Evolutionary conservation across 2,888 invertebrate species (phyloP).

Genomic region (Linnaemya vulpina): DNA sequence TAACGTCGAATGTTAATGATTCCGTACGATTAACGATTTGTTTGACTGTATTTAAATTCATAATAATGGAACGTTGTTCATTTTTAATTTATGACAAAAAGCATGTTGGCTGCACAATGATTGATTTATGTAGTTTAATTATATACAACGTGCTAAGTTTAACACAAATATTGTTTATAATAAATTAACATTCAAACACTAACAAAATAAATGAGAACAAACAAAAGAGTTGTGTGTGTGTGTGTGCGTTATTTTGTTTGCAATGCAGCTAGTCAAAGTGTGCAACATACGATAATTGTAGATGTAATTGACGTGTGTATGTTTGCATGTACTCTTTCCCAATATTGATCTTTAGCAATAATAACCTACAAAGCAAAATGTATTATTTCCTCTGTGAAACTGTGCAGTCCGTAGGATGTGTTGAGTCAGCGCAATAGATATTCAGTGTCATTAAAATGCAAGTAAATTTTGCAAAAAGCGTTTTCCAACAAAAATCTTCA

Average conservation of each 20-base stretch:
- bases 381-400: background rate
- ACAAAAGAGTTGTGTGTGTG: constrained; percentile 29
- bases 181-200: constrained; percentile 64
- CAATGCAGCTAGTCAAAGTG: constrained; percentile 19
- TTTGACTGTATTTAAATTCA: background rate
- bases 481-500: background rate
- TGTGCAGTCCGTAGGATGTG: no score
- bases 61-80: constrained; percentile 36
- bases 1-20: background rate
- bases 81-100: constrained; percentile 69
- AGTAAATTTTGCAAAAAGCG: background rate
- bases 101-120: constrained; percentile 71
- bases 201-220: constrained; percentile 35
- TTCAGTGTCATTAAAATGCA: background rate
- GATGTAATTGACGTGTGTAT: no score
- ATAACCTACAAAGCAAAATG: background rate
- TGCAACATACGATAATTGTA: background rate
- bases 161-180: constrained; percentile 70
- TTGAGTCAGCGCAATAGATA: background rate
- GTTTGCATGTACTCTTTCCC: background rate
- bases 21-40: background rate
- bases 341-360: background rate
- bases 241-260: constrained; percentile 25
- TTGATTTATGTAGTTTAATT: constrained; percentile 73
- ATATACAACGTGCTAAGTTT: constrained; percentile 71